Percentiles rank a stretch among this genome's conserved stretches.
These are phyloP conservation scores for Hyphantria cunea DNA, from an alignment of 1,140 invertebrate genomes.

Conservation along the genomic window DNA sequence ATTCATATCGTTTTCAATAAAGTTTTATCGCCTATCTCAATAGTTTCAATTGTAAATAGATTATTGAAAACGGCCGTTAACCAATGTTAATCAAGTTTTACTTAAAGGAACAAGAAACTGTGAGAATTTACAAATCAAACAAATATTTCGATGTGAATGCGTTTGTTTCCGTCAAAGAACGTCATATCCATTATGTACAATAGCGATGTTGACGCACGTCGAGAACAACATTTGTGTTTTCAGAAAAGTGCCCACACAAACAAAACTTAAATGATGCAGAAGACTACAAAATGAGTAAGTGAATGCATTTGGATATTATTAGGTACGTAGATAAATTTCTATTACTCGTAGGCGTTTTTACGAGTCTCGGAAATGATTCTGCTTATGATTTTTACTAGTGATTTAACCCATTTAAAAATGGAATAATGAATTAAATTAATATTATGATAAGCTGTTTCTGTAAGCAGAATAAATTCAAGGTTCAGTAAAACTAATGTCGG, in stretches of 20 bases:
- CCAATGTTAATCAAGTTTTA: too few species aligned
- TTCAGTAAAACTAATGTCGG: slow-evolving; percentile 64
- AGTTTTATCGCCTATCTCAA: too few species aligned
- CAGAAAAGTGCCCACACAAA: slow-evolving; percentile 45
- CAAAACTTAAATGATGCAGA: slow-evolving; percentile 29
- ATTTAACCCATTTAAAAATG: slow-evolving; percentile 8
- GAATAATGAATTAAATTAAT: not conserved
- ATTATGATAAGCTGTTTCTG: slow-evolving; percentile 41
- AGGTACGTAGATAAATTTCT: too few species aligned
- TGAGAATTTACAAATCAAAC: slow-evolving; percentile 51
- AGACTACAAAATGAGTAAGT: not conserved
- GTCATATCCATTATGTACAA: slow-evolving; percentile 55
- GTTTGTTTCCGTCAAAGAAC: slow-evolving; percentile 56
- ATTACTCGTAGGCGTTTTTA: too few species aligned
- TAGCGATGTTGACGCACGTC: slow-evolving; percentile 65
- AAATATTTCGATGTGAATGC: slow-evolving; percentile 62
- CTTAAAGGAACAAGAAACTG: slow-evolving; percentile 18
- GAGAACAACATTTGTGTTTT: slow-evolving; percentile 60
- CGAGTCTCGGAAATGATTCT: too few species aligned
- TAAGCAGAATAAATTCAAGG: slow-evolving; percentile 64
- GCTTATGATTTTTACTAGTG: not conserved
- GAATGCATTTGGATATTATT: too few species aligned
- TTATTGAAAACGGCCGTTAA: too few species aligned
- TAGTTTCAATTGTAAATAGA: too few species aligned
- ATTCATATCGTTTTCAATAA: too few species aligned